Base-by-base conservation (phyloP, 2,888 invertebrate genomes). In the Plebejus melissa region DNA sequence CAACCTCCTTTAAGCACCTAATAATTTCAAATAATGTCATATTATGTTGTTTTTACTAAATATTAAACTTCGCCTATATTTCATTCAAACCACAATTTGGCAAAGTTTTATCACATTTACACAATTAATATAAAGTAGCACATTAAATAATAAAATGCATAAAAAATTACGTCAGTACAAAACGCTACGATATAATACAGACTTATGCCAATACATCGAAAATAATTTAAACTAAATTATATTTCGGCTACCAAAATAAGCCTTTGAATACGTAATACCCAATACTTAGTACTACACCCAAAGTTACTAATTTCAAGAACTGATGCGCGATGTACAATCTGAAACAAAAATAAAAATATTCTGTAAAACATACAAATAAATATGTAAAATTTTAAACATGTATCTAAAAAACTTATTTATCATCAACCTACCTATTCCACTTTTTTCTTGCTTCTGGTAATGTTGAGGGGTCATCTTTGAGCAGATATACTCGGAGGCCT, bases 391-490 rank as follows among this genome's bases (percentile, higher is more conserved):
- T 22, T 22, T 22, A 58, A 7, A n/a, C 1, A n/a, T n/a, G n/a
- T n/a, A 22, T n/a, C 0, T 9, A 58, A 41, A 74, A 50, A 9
- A 46, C 0, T 54, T 54, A 16, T 16, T 54, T 54, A 16, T 54
- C 16, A 54, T 3, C 11, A 38, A 57, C 9, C 80, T 86, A 94
- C 94, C 93, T 92, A 79, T 90, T 92, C 94, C 94, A 94, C 78
- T 89, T 90, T 86, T 95, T 95, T 79, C 93, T 94, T 79, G 96
- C 97, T 81, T 95, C 94, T 0, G 96, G 96, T 75, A 97, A 87
- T 0, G 97, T 96, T 0, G 96, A 95, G 2, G 96, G 85, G 32
- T 97, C 96, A 83, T 98, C 98, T 82, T 98, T 97, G 58, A 98
- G 88, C 11, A 98, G 88, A 85, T 96, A 98, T 1, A 96, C 94